Evolutionary conservation across 2,888 invertebrate species (phyloP).

Genomic region (Archips crataeganus): DNA sequence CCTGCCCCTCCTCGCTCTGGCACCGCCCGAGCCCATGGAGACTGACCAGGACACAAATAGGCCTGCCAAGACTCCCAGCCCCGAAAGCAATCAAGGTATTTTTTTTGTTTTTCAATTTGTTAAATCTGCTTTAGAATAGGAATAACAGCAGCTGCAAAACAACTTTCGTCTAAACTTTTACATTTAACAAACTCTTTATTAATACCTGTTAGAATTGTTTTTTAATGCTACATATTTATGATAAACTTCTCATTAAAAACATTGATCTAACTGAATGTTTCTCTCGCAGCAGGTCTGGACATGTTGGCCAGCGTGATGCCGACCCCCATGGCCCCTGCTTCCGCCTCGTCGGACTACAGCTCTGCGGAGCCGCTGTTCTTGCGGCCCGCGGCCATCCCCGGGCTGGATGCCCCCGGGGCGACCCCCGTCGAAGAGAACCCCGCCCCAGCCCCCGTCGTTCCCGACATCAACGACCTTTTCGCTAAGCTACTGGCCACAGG

Average conservation of each 20-base stretch:
- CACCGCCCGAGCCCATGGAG: slow-evolving; percentile 59
- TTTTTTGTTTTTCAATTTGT: background rate
- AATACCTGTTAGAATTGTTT: too few relatives aligned
- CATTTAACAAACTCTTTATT: too few relatives aligned
- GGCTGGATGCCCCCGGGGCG: slow-evolving; percentile 60
- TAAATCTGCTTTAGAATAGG: background rate
- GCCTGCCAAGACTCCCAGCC: slow-evolving; percentile 69
- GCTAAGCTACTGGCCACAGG: slow-evolving; percentile 94
- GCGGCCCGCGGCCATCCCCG: slow-evolving; percentile 70
- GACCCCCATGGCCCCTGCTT: slow-evolving; percentile 85
- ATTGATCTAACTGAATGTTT: background rate
- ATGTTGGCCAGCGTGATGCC: slow-evolving; percentile 89
- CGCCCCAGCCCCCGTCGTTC: slow-evolving; percentile 62
- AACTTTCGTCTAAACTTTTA: too few relatives aligned
- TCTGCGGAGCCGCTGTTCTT: slow-evolving; percentile 75
- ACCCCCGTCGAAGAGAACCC: slow-evolving; percentile 53
- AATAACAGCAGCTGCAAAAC: background rate
- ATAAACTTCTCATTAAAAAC: background rate
- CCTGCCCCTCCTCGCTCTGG: slow-evolving; percentile 46
- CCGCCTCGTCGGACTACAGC: slow-evolving; percentile 85
- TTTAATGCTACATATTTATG: too few relatives aligned
- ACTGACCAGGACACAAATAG: slow-evolving; percentile 55
- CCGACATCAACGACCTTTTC: slow-evolving; percentile 91
- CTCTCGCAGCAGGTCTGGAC: slow-evolving; percentile 75
- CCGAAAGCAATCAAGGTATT: slow-evolving; percentile 70